A percentile compares a stretch with the other conserved stretches of the same genome.
These are phyloP conservation scores for Plutomurus gul DNA, from an alignment of 1,140 invertebrate species.

Conservation along the genomic window DNA sequence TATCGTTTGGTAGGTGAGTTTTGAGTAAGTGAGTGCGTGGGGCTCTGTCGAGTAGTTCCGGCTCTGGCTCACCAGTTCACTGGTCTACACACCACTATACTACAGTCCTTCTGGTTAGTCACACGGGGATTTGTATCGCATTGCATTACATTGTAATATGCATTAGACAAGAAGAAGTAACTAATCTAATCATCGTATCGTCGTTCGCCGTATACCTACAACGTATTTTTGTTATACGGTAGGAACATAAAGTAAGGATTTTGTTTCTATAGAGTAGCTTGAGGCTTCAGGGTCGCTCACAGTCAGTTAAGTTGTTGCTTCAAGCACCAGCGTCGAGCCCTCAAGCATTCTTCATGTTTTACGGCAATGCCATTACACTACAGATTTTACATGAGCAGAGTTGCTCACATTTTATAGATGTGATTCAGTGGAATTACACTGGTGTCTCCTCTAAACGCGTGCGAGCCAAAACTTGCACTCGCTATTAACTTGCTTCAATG, in stretches of 20 bases:
- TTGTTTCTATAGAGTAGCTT: too few species aligned
- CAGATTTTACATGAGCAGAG: not conserved
- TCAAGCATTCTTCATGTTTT: not conserved
- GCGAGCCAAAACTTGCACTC: too few species aligned
- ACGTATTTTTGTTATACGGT: too few species aligned
- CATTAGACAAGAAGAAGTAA: constrained; percentile 16
- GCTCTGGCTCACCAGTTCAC: constrained; percentile 22
- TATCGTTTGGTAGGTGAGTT: not conserved
- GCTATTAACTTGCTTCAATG: too few species aligned
- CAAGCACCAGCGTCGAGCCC: not conserved
- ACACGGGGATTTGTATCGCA: not conserved
- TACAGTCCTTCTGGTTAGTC: too few species aligned
- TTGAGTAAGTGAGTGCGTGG: not conserved
- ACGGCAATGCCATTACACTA: not conserved
- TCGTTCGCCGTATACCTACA: too few species aligned
- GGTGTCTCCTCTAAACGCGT: too few species aligned
- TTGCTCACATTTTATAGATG: too few species aligned
- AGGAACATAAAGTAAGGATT: too few species aligned
- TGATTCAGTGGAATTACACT: too few species aligned
- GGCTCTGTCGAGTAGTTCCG: not conserved
- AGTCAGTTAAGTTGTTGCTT: constrained; percentile 12
- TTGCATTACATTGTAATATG: not conserved
- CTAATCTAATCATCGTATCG: not conserved
- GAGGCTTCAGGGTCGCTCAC: constrained; percentile 20
- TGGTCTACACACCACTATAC: not conserved